Evolutionary conservation across 2,888 invertebrate species (phyloP).

Genomic region (Caenorhabditis japonica): DNA sequence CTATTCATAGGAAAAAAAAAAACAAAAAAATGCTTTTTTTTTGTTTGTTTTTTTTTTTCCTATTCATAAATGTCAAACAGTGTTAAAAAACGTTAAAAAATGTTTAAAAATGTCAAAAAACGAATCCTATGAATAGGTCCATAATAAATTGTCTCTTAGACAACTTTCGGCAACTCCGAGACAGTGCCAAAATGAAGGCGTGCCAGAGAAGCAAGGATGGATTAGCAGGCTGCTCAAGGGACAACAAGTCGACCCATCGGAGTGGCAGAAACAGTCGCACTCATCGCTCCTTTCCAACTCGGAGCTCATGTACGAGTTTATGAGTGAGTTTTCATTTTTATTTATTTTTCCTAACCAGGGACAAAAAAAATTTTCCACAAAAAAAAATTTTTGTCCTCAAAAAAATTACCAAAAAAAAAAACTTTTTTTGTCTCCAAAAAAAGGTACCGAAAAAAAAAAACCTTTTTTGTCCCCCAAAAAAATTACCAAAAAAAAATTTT

Average conservation of each 20-base stretch:
- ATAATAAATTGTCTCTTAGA: too few relatives aligned
- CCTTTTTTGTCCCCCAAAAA: too few relatives aligned
- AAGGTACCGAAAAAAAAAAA: too few relatives aligned
- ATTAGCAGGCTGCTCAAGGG: conserved; percentile 72
- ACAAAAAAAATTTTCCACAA: too few relatives aligned
- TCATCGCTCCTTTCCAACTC: conserved; percentile 96
- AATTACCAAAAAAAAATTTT: too few relatives aligned
- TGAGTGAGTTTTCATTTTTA: conserved; percentile 80
- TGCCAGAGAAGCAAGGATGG: conserved; percentile 70
- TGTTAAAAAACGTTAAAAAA: conserved; percentile 5
- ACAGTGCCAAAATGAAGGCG: conserved; percentile 35
- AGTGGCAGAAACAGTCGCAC: conserved; percentile 80
- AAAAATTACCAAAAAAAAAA: too few relatives aligned
- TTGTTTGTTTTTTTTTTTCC: background rate
- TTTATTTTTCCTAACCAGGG: background rate
- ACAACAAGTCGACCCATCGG: conserved; percentile 65
- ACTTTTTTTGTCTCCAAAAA: too few relatives aligned
- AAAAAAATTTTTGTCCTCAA: too few relatives aligned
- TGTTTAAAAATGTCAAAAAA: too few relatives aligned
- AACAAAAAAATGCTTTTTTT: too few relatives aligned
- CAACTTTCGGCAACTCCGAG: conserved; percentile 37
- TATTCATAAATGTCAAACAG: background rate
- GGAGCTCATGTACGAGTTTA: conserved; percentile 93
- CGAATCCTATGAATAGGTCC: too few relatives aligned
- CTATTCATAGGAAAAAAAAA: too few relatives aligned